Conservation (phyloP, 1,140 invertebrate genomes). For the Pygmarrhopalites habei region DNA sequence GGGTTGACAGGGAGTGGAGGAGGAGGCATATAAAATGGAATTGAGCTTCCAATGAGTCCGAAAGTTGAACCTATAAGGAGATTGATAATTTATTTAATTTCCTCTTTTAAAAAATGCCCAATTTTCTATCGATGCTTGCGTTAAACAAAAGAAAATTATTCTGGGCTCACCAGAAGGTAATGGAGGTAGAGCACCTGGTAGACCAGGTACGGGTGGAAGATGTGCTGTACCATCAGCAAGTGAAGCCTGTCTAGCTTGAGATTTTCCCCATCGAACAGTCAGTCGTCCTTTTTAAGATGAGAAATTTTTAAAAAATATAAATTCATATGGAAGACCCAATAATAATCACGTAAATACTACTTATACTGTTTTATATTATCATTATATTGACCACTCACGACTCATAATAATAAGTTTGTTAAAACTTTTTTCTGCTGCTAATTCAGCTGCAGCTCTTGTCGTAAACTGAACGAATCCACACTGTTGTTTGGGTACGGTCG, state of each 20-base stretch:
- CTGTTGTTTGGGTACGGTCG: constrained; percentile 84
- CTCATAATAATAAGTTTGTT: constrained; percentile 81
- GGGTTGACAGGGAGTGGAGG: constrained; percentile 11
- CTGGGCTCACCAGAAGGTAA: too few species aligned
- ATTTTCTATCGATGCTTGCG: too few species aligned
- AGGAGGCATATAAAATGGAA: constrained; percentile 34
- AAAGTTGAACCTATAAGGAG: too few species aligned
- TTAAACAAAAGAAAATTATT: too few species aligned
- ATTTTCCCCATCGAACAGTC: constrained; percentile 95
- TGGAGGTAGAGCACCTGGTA: constrained; percentile 49
- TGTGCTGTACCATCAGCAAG: constrained; percentile 43
- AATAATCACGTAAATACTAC: too few species aligned
- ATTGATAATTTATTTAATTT: too few species aligned
- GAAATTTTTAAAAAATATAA: too few species aligned
- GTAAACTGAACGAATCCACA: constrained; percentile 98
- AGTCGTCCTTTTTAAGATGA: too few species aligned
- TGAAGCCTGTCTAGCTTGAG: constrained; percentile 59
- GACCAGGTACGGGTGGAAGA: constrained; percentile 78
- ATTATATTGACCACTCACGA: too few species aligned
- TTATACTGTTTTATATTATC: too few species aligned
- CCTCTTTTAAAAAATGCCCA: too few species aligned
- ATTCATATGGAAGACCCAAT: too few species aligned
- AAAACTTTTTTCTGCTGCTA: constrained; percentile 91
- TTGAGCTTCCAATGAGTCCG: constrained; percentile 13
- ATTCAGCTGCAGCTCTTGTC: constrained; percentile 75